Conservation (phyloP, 2,888 invertebrate genomes). For the Archips crataeganus region DNA sequence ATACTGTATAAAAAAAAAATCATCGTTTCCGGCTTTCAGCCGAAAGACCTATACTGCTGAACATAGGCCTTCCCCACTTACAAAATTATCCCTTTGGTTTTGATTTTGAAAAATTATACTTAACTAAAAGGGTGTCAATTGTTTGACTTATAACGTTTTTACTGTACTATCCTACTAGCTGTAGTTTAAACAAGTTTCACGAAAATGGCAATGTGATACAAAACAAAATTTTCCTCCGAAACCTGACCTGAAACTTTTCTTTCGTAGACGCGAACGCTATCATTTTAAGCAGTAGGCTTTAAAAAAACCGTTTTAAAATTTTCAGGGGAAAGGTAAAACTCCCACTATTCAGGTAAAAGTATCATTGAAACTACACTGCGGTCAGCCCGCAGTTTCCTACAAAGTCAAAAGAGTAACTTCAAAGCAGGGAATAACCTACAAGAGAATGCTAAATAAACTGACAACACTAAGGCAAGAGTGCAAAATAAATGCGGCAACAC, state of each 20-base stretch:
- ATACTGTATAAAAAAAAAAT: too few relatives aligned
- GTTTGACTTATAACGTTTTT: too few relatives aligned
- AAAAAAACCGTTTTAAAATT: slow-evolving; percentile 27
- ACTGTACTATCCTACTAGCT: too few relatives aligned
- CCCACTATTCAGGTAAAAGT: slow-evolving; percentile 71
- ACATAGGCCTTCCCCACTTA: too few relatives aligned
- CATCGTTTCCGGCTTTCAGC: too few relatives aligned
- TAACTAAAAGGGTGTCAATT: too few relatives aligned
- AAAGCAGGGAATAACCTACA: slow-evolving; percentile 79
- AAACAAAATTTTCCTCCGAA: neutral
- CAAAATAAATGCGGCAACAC: slow-evolving; percentile 83
- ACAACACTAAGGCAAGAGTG: slow-evolving; percentile 72
- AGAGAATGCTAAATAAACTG: slow-evolving; percentile 79
- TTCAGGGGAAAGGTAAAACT: slow-evolving; percentile 48
- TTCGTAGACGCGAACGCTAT: slow-evolving; percentile 9
- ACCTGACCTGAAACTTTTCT: slow-evolving; percentile 20
- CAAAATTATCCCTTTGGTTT: too few relatives aligned
- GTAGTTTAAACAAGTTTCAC: neutral
- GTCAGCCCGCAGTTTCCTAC: slow-evolving; percentile 71
- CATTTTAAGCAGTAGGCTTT: slow-evolving; percentile 10
- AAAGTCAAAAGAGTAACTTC: slow-evolving; percentile 82
- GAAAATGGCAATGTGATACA: neutral
- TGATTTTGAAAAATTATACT: too few relatives aligned
- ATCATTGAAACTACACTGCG: slow-evolving; percentile 74
- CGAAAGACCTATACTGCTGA: too few relatives aligned